Conservation (phyloP, 2,113 vertebrate genomes). For the Rhadina sibilatrix region DNA sequence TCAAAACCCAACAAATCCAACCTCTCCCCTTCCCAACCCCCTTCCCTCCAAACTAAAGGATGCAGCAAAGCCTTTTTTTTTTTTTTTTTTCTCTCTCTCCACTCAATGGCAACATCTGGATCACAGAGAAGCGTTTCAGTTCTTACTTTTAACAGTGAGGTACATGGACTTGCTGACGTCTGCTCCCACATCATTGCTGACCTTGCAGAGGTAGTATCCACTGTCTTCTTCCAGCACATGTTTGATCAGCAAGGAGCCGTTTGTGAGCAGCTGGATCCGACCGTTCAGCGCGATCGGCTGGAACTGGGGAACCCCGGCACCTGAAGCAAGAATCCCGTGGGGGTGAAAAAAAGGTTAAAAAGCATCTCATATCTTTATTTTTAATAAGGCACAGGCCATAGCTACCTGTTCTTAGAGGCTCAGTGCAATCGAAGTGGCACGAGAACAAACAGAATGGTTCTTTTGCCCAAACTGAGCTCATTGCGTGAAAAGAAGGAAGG, state of each 20-base stretch:
- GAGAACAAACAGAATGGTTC: rapidly evolving
- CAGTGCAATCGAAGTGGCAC: not conserved
- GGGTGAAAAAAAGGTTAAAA: not conserved
- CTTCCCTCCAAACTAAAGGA: not conserved
- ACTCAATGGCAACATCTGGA: conserved; percentile 20
- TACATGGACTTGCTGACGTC: conserved; percentile 99
- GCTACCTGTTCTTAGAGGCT: not conserved
- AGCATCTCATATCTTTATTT: rapidly evolving
- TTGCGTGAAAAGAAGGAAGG: not conserved
- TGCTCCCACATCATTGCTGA: conserved; percentile 99
- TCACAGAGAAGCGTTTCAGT: conserved; percentile 65
- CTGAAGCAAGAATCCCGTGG: conserved; percentile 40
- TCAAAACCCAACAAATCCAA: not conserved
- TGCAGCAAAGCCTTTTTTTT: not conserved
- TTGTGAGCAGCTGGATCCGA: conserved; percentile 91
- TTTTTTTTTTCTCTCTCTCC: too few relatives aligned
- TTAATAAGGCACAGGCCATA: not conserved
- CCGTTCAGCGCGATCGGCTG: conserved; percentile 93
- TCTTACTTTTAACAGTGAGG: conserved; percentile 99
- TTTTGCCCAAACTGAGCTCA: not conserved
- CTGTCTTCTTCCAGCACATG: conserved; percentile 97
- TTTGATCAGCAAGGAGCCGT: conserved; percentile 94
- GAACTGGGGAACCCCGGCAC: conserved; percentile 96
- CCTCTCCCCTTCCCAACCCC: not conserved
- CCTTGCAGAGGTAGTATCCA: conserved; percentile 99